A percentile compares a stretch with the other conserved stretches of the same genome.
Evolutionary conservation across 2,797 vertebrate species (phyloP).

Genomic region (Discoglossus pictus): DNA sequence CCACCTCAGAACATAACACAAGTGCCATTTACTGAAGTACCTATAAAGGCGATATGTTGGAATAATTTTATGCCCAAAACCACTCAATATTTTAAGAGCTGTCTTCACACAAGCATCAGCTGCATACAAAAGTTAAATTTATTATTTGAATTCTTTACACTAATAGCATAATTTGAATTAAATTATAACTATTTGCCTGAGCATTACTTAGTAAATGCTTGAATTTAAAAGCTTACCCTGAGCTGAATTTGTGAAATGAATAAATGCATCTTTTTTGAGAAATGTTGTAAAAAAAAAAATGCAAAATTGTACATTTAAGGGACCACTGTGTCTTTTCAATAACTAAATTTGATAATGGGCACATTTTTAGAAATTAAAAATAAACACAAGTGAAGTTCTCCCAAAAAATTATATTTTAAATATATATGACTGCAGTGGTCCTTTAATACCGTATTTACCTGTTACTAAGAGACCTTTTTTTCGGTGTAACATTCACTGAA

Average conservation of each 20-base stretch:
- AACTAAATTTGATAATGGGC: too few species aligned
- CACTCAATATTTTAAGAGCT: slow-evolving; percentile 81
- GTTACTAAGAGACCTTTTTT: too few species aligned
- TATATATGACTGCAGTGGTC: too few species aligned
- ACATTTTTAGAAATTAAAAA: too few species aligned
- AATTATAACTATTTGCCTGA: slow-evolving; percentile 71
- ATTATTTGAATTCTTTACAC: slow-evolving; percentile 77
- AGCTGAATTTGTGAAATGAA: slow-evolving; percentile 57
- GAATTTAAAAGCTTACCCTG: slow-evolving; percentile 61
- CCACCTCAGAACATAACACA: slow-evolving; percentile 75
- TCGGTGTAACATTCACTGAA: too few species aligned
- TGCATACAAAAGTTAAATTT: slow-evolving; percentile 79
- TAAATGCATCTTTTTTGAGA: slow-evolving; percentile 51
- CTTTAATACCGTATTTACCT: too few species aligned
- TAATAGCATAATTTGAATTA: slow-evolving; percentile 78
- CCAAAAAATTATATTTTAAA: too few species aligned
- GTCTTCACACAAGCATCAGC: slow-evolving; percentile 78
- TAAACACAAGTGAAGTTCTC: too few species aligned
- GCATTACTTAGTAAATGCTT: slow-evolving; percentile 58
- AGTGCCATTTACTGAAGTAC: slow-evolving; percentile 80
- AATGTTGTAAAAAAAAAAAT: too few species aligned
- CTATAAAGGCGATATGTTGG: slow-evolving; percentile 78
- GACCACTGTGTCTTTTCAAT: too few species aligned
- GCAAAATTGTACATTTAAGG: too few species aligned
- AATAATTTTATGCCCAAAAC: slow-evolving; percentile 81